Percentiles rank a stretch among this genome's conserved stretches.
Evolutionary conservation across 2,888 invertebrate species (phyloP).

Genomic region (Ptilodon capucinus): DNA sequence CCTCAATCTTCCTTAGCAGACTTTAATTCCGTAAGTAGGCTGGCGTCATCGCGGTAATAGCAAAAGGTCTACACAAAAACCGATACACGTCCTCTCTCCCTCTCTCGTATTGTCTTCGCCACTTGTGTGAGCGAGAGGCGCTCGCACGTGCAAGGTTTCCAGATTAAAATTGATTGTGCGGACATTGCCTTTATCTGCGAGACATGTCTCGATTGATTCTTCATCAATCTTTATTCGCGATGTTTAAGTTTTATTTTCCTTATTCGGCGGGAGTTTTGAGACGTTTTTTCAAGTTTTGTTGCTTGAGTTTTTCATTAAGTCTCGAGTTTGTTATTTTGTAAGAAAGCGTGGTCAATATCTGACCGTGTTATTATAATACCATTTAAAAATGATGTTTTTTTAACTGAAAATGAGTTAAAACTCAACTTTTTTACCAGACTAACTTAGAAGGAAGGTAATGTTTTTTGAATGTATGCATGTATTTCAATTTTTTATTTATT

Average conservation of each 20-base stretch:
- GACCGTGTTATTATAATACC: not conserved
- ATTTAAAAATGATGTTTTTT: too few species aligned
- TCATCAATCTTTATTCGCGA: slow-evolving; percentile 80
- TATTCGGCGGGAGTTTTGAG: slow-evolving; percentile 27
- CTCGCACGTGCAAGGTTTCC: slow-evolving; percentile 58
- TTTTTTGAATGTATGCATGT: too few species aligned
- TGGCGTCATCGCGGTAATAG: slow-evolving; percentile 69
- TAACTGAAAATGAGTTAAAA: too few species aligned
- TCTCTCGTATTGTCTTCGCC: slow-evolving; percentile 21
- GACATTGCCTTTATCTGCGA: slow-evolving; percentile 71
- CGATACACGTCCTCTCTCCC: slow-evolving; percentile 51
- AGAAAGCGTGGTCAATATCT: not conserved
- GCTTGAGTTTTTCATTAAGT: slow-evolving; percentile 9
- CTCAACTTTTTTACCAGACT: too few species aligned
- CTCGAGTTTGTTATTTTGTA: not conserved
- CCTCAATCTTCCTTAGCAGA: slow-evolving; percentile 75
- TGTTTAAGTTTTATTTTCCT: slow-evolving; percentile 58
- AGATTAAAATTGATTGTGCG: slow-evolving; percentile 81
- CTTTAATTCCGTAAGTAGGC: slow-evolving; percentile 79
- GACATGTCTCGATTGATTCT: slow-evolving; percentile 76
- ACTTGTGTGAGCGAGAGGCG: slow-evolving; percentile 39
- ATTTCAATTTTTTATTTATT: too few species aligned
- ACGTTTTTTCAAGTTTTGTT: slow-evolving; percentile 20
- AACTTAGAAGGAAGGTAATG: too few species aligned
- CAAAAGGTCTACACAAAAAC: slow-evolving; percentile 57